These are phyloP conservation scores for Ammospiza maritima DNA, from an alignment of 2,797 vertebrate genomes.

Conservation along the genomic window DNA sequence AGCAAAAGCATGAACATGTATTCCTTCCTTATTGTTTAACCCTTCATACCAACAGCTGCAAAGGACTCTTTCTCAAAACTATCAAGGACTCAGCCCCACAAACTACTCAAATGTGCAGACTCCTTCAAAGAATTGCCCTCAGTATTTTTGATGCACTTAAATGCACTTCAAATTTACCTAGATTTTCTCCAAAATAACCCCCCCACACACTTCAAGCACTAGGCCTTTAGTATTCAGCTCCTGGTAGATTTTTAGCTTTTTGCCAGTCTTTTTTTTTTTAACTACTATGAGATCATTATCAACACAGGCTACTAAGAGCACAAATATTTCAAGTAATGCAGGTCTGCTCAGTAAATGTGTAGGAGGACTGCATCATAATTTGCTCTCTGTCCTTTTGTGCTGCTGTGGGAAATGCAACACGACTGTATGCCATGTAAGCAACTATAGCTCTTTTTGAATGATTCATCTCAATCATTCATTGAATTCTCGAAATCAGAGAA, in stretches of 20 bases:
- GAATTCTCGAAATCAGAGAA: background rate
- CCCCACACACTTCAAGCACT: background rate
- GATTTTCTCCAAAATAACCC: background rate
- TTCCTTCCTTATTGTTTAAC: conserved; percentile 18
- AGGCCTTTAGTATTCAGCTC: background rate
- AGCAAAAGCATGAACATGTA: background rate
- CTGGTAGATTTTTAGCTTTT: background rate
- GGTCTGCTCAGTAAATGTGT: background rate
- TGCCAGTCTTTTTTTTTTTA: background rate
- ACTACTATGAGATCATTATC: background rate
- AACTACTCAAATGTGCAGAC: background rate
- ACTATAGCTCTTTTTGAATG: background rate
- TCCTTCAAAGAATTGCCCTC: background rate
- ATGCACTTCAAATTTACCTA: background rate
- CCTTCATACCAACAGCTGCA: background rate
- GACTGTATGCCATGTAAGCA: background rate
- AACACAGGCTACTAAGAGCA: background rate
- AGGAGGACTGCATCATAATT: background rate
- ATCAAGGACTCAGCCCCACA: background rate
- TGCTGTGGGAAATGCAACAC: background rate
- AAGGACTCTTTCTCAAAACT: background rate
- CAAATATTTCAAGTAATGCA: background rate
- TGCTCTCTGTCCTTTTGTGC: background rate
- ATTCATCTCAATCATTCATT: background rate
- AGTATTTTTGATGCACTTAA: background rate